Conservation (phyloP, 2,113 vertebrate genomes). For the Anguilla japonica region DNA sequence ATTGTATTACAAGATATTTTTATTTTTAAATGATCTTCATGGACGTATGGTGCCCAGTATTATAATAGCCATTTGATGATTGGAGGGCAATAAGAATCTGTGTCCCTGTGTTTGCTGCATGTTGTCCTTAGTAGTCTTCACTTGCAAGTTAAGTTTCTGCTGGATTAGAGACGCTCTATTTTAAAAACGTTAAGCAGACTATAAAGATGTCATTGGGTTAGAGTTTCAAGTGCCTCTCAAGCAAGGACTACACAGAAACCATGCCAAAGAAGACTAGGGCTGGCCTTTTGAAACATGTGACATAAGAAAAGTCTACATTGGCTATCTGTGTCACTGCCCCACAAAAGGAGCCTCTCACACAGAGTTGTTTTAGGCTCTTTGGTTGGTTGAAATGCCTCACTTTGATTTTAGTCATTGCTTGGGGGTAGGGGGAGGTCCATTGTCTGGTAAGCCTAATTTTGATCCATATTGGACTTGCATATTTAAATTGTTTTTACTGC, state of each 20-base stretch:
- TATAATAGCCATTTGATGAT: not conserved
- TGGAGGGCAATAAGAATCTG: not conserved
- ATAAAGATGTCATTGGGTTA: conserved; percentile 19
- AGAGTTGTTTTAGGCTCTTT: not conserved
- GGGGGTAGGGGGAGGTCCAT: not conserved
- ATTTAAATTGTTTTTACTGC: not conserved
- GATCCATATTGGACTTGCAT: not conserved
- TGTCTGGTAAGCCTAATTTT: not conserved
- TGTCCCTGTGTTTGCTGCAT: not conserved
- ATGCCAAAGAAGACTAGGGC: conserved; percentile 16
- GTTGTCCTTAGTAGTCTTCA: conserved; percentile 6
- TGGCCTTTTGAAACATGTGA: conserved; percentile 21
- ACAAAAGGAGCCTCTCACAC: not conserved
- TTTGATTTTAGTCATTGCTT: not conserved
- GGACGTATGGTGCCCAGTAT: not conserved
- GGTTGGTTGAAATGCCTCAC: not conserved
- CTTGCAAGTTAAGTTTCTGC: conserved; percentile 31
- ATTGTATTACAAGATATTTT: not conserved
- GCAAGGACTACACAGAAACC: not conserved
- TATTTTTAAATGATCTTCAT: not conserved
- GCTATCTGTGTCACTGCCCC: conserved; percentile 9
- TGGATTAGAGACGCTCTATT: conserved; percentile 24
- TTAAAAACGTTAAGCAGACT: conserved; percentile 30
- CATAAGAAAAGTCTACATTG: conserved; percentile 15
- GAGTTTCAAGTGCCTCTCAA: conserved; percentile 23